Base-by-base conservation (phyloP, 2,113 vertebrate genomes). In the Tinamus guttatus region DNA sequence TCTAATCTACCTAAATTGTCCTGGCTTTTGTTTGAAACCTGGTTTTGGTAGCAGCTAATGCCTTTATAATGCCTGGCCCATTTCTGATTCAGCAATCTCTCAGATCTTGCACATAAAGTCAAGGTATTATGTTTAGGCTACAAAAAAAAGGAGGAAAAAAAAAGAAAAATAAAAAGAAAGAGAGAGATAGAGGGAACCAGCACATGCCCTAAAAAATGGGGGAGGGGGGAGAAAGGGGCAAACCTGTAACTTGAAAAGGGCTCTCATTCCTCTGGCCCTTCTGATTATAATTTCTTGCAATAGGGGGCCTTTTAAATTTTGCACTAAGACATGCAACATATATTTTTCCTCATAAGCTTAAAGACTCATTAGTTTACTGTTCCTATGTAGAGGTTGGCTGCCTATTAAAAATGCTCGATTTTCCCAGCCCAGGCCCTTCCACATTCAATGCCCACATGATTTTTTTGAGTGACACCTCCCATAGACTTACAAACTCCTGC, bases 1-100 rank as follows among this genome's bases (percentile, higher is more conserved):
- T 98, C 97, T 98, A 98, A 98, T 98, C 98, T 98, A 98, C 98
- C 98, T 98, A 98, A 98, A 98, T 98, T 98, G 98, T 98, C 98
- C 98, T 97, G 97, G 98, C 98, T 98, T 98, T 98, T 98, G 98
- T 98, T 98, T 98, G 97, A 98, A 98, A 98, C 97, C 98, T 97
- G 96, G 97, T 97, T 98, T 98, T 95, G 97, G 98, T 96, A 97
- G 95, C 96, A 97, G 96, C 95, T 98, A 98, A 98, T 98, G 96
- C 97, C 92, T 97, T 95, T 95, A 95, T 97, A 97, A 97, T 97
- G 96, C 97, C 95, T 97, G 93, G 95, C 96, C 97, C 83, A 94
- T 97, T 97, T 97, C 87, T 89, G 95, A 98, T 97, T 94, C 97
- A 94, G 95, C 96, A 93, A 82, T 93, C 96, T 96, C 88, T 77